These are phyloP conservation scores for Pogona vitticeps DNA, from an alignment of 2,113 vertebrate genomes.

Conservation along the genomic window DNA sequence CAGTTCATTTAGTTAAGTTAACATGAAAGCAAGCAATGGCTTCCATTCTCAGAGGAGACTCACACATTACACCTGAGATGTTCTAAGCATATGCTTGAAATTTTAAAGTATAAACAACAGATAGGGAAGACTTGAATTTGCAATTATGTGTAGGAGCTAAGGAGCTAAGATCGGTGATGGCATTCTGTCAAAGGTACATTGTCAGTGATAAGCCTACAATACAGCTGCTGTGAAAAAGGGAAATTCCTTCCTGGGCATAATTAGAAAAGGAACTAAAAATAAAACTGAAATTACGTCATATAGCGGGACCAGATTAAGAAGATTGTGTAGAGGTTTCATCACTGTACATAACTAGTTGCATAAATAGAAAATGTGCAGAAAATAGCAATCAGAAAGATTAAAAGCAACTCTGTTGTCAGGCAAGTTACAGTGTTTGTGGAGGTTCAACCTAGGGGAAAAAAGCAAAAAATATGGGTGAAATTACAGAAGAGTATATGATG, in stretches of 20 bases:
- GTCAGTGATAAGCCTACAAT: neutral
- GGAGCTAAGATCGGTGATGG: neutral
- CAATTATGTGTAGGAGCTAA: neutral
- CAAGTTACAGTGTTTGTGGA: no score
- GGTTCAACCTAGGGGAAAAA: neutral
- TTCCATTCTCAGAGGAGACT: neutral
- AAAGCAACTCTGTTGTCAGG: neutral
- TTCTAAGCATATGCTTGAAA: neutral
- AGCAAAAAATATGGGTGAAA: no score
- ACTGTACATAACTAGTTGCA: neutral
- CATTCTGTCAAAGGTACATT: neutral
- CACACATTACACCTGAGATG: neutral
- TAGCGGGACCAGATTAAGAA: neutral
- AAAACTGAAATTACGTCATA: neutral
- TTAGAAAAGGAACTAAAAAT: neutral
- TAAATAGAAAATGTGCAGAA: neutral
- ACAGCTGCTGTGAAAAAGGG: neutral
- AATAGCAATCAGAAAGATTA: neutral
- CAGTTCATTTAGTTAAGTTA: neutral
- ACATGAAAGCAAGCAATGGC: neutral
- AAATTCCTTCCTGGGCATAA: neutral
- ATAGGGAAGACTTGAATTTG: neutral
- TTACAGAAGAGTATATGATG: neutral
- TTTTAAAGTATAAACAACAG: neutral
- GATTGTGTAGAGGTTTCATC: neutral